These are phyloP conservation scores for Epizoanthus illoricatus DNA, from an alignment of 92 coral and sea anemone species.

Conservation along the genomic window DNA sequence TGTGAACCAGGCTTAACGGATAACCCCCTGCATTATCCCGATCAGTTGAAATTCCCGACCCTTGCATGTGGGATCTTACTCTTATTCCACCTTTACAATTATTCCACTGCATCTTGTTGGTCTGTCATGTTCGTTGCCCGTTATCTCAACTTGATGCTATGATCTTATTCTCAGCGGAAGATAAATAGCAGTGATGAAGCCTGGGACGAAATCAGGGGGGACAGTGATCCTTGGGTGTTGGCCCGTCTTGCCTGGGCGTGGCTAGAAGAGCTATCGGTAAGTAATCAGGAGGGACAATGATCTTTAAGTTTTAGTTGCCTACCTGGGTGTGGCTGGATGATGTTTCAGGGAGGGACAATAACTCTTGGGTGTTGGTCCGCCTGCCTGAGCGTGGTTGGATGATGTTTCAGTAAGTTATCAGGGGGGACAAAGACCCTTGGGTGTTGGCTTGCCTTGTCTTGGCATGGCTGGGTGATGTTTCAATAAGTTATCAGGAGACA, in stretches of 20 bases:
- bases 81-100: background rate
- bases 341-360: slow-evolving; percentile 46
- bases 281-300: background rate
- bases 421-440: too few relatives aligned
- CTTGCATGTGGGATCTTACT: background rate
- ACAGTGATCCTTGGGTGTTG: slow-evolving; percentile 83
- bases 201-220: slow-evolving; percentile 77
- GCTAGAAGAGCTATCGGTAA: slow-evolving; percentile 78
- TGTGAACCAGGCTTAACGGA: too few relatives aligned
- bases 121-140: background rate
- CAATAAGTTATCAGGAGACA: slow-evolving; percentile 46
- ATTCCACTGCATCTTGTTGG: background rate
- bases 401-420: slow-evolving; percentile 56
- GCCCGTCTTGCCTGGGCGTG: slow-evolving; percentile 81
- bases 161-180: slow-evolving; percentile 60
- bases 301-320: too few relatives aligned
- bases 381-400: slow-evolving; percentile 77
- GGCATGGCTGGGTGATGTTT: slow-evolving; percentile 77
- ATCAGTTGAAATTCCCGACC: too few relatives aligned
- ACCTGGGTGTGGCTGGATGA: slow-evolving; percentile 79
- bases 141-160: background rate
- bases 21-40: too few relatives aligned
- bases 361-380: too few relatives aligned
- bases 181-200: slow-evolving; percentile 75
- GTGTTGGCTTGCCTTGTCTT: slow-evolving; percentile 39